Evolutionary conservation across 2,113 vertebrate genomes (phyloP), one percentile per base, ranked within the genome.

Genomic region (Fulica atra): DNA sequence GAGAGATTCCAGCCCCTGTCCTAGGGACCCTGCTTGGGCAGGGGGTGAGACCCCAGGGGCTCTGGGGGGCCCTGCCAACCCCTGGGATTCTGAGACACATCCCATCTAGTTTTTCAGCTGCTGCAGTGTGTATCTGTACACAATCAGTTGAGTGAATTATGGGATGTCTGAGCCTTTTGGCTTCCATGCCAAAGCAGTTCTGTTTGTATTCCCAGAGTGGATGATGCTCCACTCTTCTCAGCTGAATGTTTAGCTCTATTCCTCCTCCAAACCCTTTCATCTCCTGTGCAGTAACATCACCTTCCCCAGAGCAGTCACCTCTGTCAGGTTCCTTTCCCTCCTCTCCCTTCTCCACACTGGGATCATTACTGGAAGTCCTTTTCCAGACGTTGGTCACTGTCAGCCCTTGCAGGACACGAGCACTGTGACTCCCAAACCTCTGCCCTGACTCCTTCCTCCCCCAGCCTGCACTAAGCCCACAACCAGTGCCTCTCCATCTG

Each of bases 221-320:
- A 28, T 10, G 42, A 10, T 5, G 28, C 2, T 35, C 23, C 40
- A 17, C 26, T 56, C 54, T 24, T 3, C 33, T 42, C 4, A 50
- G 40, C 8, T 63, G n/a, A 19, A 6, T 33, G 68, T 63, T 63
- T 4, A 61, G 57, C 48, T 66, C 26, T 14, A 3, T 14, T 4
- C 3, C 17, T 31, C 72, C 48, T 66, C 8, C 21, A 14, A 57
- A 29, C 23, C 1, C 3, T 9, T 57, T 21, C 44, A 31, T 42
- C 0, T 0, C 69, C 53, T 80, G 44, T 3, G 4, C 77, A 11
- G 4, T 9, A 36, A 11, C 77, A 36, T 7, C 42, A 16, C 2
- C 29, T 77, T 44, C 17, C 35, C 63, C 71, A 25, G 13, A 84
- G 35, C 54, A 36, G 31, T 6, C 16, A n/a, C n/a, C 23, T 24